Evolutionary conservation across 2,113 vertebrate species (phyloP).

Genomic region (Tympanuchus pallidicinctus): DNA sequence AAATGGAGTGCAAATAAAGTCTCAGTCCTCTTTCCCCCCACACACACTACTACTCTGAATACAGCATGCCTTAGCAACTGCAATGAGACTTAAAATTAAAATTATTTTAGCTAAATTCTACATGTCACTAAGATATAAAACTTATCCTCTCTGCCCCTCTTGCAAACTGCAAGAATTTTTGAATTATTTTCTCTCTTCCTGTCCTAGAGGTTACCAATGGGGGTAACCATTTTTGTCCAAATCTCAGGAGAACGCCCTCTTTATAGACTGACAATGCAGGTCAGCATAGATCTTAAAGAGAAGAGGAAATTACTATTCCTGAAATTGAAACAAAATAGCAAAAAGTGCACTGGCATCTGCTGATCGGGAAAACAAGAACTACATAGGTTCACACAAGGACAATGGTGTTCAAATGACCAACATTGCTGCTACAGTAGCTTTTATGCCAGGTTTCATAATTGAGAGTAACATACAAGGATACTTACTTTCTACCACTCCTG

Average conservation of each 20-base stretch:
- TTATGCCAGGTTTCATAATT: accelerated
- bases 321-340: background rate
- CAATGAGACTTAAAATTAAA: background rate
- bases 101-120: background rate
- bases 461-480: background rate
- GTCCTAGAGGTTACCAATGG: background rate
- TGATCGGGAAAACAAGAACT: background rate
- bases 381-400: background rate
- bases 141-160: background rate
- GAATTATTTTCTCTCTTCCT: background rate
- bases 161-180: background rate
- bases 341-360: background rate
- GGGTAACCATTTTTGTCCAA: background rate
- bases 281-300: background rate
- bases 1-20: background rate
- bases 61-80: background rate
- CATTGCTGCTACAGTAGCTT: background rate
- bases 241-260: background rate
- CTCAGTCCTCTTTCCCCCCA: background rate
- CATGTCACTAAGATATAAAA: background rate
- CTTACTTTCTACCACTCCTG: constrained; percentile 97
- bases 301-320: background rate
- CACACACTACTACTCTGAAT: background rate
- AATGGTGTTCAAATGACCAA: background rate
- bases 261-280: background rate